Base-by-base conservation (phyloP, 64 coral and sea anemone species). In the Hydrozoanthus tunicans region DNA sequence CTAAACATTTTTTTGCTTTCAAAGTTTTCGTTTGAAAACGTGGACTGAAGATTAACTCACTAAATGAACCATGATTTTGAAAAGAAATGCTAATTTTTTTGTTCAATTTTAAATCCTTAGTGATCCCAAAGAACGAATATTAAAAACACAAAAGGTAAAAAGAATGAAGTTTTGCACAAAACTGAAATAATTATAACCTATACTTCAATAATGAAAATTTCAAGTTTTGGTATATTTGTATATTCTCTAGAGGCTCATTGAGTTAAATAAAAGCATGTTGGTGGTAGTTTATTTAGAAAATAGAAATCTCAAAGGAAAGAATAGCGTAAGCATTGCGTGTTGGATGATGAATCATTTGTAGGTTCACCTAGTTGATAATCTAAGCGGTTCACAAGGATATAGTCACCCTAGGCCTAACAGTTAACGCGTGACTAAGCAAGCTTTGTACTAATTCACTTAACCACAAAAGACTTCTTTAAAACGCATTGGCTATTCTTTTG, bases 131-230 rank as follows among this genome's bases (percentile, higher is more conserved):
- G 53, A 86, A 86, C 72, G 15, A 12, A 86, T 4, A 73, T 73
- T 17, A 24, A 58, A n/a, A 68, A 3, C 20, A 59, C 27, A 86
- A 74, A n/a, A 27, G 54, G 43, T 55, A 24, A 86, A 86, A 58
- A 7, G 68, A 73, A 23, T 25, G n/a, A 56, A 69, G n/a, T 86
- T 86, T 86, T 86, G 83, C 73, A 43, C 24, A 24, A 86, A 86
- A 86, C 32, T 56, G 5, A 59, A 26, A 86, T 20, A 26, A 43
- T 43, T 43, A 43, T 43, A 43, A 43, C 32, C 32, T 43, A 43
- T 43, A 43, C 2, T 60, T 17, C 78, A 60, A 59, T 74, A 11
- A 74, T 24, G 25, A 86, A 73, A 72, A 86, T 10, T 70, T 43
- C 2, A 86, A 9, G 57, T 32, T 73, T 73, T 73, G 32, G 32